phyloP scores from a whole-genome alignment of 2,888 invertebrate species.

The Xestia rhomboidea region DNA sequence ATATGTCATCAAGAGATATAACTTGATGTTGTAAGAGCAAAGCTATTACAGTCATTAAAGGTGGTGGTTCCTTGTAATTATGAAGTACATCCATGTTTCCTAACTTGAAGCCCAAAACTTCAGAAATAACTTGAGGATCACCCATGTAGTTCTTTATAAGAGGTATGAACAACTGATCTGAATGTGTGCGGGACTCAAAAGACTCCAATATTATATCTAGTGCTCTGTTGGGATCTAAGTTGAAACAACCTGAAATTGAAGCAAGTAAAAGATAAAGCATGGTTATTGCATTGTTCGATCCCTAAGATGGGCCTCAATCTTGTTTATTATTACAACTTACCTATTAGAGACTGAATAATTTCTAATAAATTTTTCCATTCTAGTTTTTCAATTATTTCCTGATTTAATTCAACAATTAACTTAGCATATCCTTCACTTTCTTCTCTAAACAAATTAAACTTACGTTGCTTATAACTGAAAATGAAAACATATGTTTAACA shows the following conservation, averaged over 20 bases:
- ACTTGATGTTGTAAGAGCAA: constrained; percentile 96
- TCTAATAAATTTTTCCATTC: constrained; percentile 94
- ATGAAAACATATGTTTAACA: constrained; percentile 14
- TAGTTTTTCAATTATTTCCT: constrained; percentile 92
- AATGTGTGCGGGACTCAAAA: constrained; percentile 96
- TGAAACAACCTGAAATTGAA: constrained; percentile 96
- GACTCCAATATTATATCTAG: constrained; percentile 98
- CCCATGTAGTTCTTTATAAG: constrained; percentile 96
- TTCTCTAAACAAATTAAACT: constrained; percentile 99
- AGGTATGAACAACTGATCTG: constrained; percentile 95
- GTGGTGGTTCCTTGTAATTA: constrained; percentile 93
- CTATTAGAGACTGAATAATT: constrained; percentile 98
- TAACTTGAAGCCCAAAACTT: constrained; percentile 98
- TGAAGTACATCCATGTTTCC: constrained; percentile 92
- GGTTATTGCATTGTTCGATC: not conserved
- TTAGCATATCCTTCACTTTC: constrained; percentile 99
- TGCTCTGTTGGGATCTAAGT: constrained; percentile 99
- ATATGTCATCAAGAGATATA: constrained; percentile 96
- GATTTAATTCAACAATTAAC: constrained; percentile 97
- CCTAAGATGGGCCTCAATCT: too few species aligned
- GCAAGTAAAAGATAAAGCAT: not conserved
- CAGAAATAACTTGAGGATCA: constrained; percentile 95
- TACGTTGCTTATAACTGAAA: constrained; percentile 99
- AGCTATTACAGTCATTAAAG: constrained; percentile 97
- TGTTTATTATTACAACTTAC: constrained; percentile 85